phyloP scores from a whole-genome alignment of 2,888 invertebrate species.

The Alsophila aescularia region DNA sequence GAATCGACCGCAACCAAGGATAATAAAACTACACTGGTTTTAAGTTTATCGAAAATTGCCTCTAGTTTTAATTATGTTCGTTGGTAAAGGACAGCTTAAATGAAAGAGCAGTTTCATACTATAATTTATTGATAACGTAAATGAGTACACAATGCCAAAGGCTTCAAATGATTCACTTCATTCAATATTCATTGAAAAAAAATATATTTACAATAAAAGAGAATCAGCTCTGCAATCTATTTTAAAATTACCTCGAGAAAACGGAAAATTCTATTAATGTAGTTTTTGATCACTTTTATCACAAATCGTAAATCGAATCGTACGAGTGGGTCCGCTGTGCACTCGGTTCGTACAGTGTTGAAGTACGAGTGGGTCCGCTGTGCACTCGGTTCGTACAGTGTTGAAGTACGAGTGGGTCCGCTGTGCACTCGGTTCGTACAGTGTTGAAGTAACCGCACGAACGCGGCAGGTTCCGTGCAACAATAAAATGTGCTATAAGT shows the following conservation, averaged over 20 bases:
- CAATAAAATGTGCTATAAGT: conserved; percentile 77
- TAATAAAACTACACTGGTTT: conserved; percentile 14
- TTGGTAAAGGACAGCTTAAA: conserved; percentile 34
- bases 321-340: conserved; percentile 79
- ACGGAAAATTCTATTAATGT: conserved; percentile 60
- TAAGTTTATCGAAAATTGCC: neutral
- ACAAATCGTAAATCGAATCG: conserved; percentile 81
- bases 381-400: conserved; percentile 72
- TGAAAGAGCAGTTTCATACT: conserved; percentile 71
- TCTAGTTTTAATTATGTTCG: neutral
- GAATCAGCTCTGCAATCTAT: conserved; percentile 78
- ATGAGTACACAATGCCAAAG: conserved; percentile 85
- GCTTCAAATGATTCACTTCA: conserved; percentile 83
- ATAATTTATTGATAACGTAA: conserved; percentile 85
- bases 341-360: conserved; percentile 65
- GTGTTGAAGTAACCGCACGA: conserved; percentile 51
- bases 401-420: conserved; percentile 65
- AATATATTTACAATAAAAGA: conserved; percentile 80
- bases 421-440: conserved; percentile 77
- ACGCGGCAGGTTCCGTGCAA: conserved; percentile 58
- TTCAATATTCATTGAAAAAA: conserved; percentile 80
- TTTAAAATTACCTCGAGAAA: conserved; percentile 70
- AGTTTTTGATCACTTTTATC: conserved; percentile 57
- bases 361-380: conserved; percentile 72
- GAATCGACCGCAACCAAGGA: conserved; percentile 18